These are phyloP conservation scores for Hirundichthys speculiger DNA, from an alignment of 2,113 vertebrate species.

Conservation along the genomic window DNA sequence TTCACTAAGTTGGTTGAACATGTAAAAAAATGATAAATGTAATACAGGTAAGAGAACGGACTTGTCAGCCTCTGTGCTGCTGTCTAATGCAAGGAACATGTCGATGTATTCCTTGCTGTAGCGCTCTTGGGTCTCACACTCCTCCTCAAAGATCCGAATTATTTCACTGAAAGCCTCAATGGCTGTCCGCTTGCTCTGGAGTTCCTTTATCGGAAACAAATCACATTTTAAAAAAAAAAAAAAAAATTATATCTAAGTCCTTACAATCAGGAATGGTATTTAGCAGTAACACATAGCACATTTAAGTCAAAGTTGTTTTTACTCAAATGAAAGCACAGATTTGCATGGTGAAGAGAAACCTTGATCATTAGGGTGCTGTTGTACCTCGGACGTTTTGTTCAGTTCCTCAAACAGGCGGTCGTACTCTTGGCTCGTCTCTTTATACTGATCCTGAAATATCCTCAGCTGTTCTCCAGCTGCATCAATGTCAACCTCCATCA, in stretches of 20 bases:
- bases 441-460: slow-evolving; percentile 93
- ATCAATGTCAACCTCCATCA: slow-evolving; percentile 94
- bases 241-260: neutral
- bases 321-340: neutral
- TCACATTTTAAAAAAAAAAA: neutral
- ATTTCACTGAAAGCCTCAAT: slow-evolving; percentile 98
- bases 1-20: neutral
- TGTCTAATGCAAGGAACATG: slow-evolving; percentile 94
- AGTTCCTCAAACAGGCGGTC: slow-evolving; percentile 94
- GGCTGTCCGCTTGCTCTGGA: slow-evolving; percentile 97
- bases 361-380: neutral
- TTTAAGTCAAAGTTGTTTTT: neutral
- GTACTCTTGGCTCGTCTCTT: slow-evolving; percentile 96
- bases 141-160: slow-evolving; percentile 98
- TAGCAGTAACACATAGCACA: too few species aligned
- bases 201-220: slow-evolving; percentile 79
- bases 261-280: too few species aligned
- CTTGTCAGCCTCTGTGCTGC: slow-evolving; percentile 92
- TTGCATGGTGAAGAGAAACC: neutral
- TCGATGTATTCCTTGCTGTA: slow-evolving; percentile 99
- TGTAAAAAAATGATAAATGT: neutral
- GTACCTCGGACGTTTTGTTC: slow-evolving; percentile 94
- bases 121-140: slow-evolving; percentile 96
- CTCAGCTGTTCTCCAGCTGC: slow-evolving; percentile 95
- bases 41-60: slow-evolving; percentile 38